These are phyloP conservation scores for Oreonectes daqikongensis DNA, from an alignment of 2,797 vertebrate species.

Conservation along the genomic window DNA sequence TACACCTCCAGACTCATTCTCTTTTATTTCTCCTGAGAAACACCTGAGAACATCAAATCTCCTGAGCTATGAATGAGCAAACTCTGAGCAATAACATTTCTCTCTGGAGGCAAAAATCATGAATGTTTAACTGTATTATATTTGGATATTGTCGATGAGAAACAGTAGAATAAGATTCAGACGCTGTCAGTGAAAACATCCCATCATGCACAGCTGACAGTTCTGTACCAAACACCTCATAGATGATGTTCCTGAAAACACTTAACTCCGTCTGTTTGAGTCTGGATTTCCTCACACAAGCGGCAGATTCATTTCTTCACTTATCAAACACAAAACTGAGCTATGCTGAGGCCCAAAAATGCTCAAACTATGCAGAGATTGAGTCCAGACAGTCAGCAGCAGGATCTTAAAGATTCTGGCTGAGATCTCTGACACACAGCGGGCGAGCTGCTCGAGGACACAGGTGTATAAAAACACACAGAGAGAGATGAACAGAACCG, in stretches of 20 bases:
- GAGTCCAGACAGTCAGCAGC: slow-evolving; percentile 44
- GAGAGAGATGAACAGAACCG: background rate
- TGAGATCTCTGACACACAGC: slow-evolving; percentile 23
- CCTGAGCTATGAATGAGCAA: too few relatives aligned
- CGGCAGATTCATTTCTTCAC: background rate
- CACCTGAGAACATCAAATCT: too few relatives aligned
- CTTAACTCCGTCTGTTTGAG: background rate
- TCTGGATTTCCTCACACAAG: background rate
- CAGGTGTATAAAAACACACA: slow-evolving; percentile 1
- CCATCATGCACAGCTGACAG: background rate
- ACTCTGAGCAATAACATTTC: too few relatives aligned
- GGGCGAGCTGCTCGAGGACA: background rate
- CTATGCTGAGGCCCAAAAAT: slow-evolving; percentile 27
- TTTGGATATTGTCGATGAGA: too few relatives aligned
- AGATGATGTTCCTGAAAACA: background rate
- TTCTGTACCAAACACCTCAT: background rate
- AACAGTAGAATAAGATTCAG: too few relatives aligned
- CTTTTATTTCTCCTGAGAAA: too few relatives aligned
- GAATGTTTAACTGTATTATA: too few relatives aligned
- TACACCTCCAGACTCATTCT: too few relatives aligned
- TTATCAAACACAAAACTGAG: slow-evolving; percentile 15
- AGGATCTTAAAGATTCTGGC: slow-evolving; percentile 42
- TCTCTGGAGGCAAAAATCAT: too few relatives aligned
- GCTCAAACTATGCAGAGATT: slow-evolving; percentile 47
- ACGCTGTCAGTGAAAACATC: background rate